Base-by-base conservation (phyloP, 2,113 vertebrate genomes). In the Neodon shergylaensis region DNA sequence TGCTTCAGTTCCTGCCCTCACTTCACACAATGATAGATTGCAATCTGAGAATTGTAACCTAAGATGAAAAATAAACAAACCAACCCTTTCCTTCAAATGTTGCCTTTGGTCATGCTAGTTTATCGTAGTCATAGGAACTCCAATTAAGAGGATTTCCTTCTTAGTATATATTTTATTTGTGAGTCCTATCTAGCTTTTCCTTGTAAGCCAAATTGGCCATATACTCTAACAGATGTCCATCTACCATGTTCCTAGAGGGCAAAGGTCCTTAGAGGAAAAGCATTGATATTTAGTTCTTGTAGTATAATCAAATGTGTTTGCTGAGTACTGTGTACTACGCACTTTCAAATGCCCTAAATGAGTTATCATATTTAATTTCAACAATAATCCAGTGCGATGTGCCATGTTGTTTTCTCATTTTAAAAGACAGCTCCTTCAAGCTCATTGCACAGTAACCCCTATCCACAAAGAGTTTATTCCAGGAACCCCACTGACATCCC, bases 321-420 rank as follows among this genome's bases (percentile, higher is more conserved):
- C 44, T 70, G 65, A 82, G 49, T 78, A 90, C 24, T 39, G 36
- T 82, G 36, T 36, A n/a, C 16, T 19, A 58, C 78, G 63, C 76
- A 87, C 42, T 94, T 94, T 87, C 31, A 88, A 95, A 85, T 85
- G 39, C 10, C 52, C 74, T 78, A 5, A 33, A 33, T 70, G 24
- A 5, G 31, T 90, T 91, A 76, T 92, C 33, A 5, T 68, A 54
- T 86, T 91, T 82, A 86, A 95, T 95, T 91, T 95, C 14, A 66
- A 87, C 14, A 93, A 14, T 76, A 94, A 28, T 70, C 11, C 68
- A 42, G 4, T 22, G 78, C 77, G 24, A 91, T 44, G 33, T 84
- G 17, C 47, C 39, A n/a, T 33, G 21, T 68, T 54, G 2, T 68
- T 63, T 58, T 33, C 12, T n/a, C 28, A 22, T 83, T 93, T 74